Evolutionary conservation across 2,888 invertebrate genomes (phyloP), one percentile per base, ranked within the genome.

Genomic region (Piscicola geometra): DNA sequence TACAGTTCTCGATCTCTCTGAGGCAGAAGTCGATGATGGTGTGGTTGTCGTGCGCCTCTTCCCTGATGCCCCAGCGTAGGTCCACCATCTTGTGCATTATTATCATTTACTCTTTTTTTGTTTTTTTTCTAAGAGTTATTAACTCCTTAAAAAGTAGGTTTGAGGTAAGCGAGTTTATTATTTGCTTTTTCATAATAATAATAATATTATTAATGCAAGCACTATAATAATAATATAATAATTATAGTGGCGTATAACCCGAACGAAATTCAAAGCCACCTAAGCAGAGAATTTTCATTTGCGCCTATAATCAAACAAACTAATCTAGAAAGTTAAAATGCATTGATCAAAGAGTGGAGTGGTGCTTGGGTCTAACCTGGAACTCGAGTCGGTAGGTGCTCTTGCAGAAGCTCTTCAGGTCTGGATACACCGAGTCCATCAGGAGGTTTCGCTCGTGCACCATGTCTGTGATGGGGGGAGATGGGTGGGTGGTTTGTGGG

Each of bases 11-110:
- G 33, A 81, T 80, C 72, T 81, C 81, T 35, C 75, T 76, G n/a
- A 81, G 78, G 70, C 81, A 81, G 75, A 80, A 77, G 72, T 81
- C 79, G 25, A 81, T 80, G 52, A 76, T 81, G n/a, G 77, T 77
- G 78, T 81, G 81, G 75, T 81, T 81, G 50, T 81, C 78, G 71
- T 81, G 79, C 12, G 79, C 76, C 71, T 81, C 79, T 18, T 81
- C 81, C 30, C 80, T 73, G n/a, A 81, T 80, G 35, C 81, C 81
- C 81, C 81, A 81, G 0, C 81, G 77, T 60, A 81, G 76, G 76
- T 81, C 81, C 52, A 81, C 79, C 73, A 78, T 77, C 80, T 81
- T 76, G 32, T 3, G 68, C 28, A n/a, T n/a, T n/a, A n/a, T n/a
- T 15, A 32, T 30, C 12, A 12, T 25, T 32, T 9, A 32, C 5